Evolutionary conservation across 1,140 invertebrate species (phyloP).

Genomic region (Leptinotarsa defecta): DNA sequence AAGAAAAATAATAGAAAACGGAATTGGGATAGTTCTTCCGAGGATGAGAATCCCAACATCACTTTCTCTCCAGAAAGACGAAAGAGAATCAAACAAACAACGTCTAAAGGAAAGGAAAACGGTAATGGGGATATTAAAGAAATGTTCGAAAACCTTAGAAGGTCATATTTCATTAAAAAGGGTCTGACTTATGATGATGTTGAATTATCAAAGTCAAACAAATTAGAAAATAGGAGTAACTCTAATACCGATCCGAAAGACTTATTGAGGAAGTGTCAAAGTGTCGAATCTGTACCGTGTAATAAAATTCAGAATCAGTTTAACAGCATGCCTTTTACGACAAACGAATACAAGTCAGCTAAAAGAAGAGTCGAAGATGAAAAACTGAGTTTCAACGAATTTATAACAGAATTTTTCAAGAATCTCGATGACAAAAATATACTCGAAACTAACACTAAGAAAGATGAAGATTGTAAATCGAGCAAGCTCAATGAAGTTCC

Average conservation of each 20-base stretch:
- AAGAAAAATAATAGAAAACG: too few relatives aligned
- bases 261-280: not conserved
- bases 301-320: not conserved
- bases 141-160: not conserved
- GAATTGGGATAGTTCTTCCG: too few relatives aligned
- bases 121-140: not conserved
- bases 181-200: not conserved
- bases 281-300: not conserved
- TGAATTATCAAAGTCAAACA: not conserved
- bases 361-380: constrained; percentile 4
- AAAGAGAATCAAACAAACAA: not conserved
- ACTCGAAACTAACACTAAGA: not conserved
- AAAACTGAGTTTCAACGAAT: not conserved
- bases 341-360: not conserved
- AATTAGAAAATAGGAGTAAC: not conserved
- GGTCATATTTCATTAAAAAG: not conserved
- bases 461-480: not conserved
- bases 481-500: not conserved
- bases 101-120: not conserved
- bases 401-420: not conserved
- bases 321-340: not conserved
- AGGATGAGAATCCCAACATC: too few relatives aligned
- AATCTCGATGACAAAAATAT: not conserved
- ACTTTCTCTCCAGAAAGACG: too few relatives aligned
- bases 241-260: not conserved